A percentile compares a stretch with the other conserved stretches of the same genome.
Conservation (phyloP, 2,797 vertebrate species). For the Micrastur ruficollis region DNA sequence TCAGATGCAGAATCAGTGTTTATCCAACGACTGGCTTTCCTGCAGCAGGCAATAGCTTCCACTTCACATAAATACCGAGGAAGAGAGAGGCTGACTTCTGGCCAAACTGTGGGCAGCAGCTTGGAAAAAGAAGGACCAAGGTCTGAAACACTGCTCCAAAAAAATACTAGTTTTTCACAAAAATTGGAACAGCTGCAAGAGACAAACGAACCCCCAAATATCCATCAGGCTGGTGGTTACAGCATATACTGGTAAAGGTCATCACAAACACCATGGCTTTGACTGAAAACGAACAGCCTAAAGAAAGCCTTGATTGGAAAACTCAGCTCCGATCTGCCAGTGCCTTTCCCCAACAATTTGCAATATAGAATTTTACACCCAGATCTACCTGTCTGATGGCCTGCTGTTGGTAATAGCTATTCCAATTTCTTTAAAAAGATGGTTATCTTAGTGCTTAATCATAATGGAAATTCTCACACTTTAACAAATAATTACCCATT, state of each 20-base stretch:
- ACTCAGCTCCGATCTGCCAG: not conserved
- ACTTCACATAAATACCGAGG: not conserved
- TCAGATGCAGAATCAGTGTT: not conserved
- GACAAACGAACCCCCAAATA: not conserved
- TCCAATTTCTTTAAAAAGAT: not conserved
- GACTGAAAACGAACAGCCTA: not conserved
- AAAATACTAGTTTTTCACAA: not conserved
- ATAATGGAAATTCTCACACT: not conserved
- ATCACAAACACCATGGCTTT: rapidly evolving
- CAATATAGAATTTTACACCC: not conserved
- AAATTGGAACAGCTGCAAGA: not conserved
- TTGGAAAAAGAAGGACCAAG: not conserved
- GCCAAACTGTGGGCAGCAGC: not conserved
- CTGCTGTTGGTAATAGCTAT: not conserved
- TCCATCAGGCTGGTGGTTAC: not conserved
- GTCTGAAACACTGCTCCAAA: not conserved
- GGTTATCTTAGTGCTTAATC: not conserved
- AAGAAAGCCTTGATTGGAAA: not conserved
- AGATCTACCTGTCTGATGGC: too few relatives aligned
- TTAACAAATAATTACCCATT: not conserved
- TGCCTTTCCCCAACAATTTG: not conserved
- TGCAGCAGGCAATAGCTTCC: not conserved
- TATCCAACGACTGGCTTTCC: not conserved
- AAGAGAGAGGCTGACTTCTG: not conserved
- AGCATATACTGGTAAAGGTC: not conserved